Evolutionary conservation across 2,113 vertebrate genomes (phyloP).

Genomic region (Pollimyrus isidori): DNA sequence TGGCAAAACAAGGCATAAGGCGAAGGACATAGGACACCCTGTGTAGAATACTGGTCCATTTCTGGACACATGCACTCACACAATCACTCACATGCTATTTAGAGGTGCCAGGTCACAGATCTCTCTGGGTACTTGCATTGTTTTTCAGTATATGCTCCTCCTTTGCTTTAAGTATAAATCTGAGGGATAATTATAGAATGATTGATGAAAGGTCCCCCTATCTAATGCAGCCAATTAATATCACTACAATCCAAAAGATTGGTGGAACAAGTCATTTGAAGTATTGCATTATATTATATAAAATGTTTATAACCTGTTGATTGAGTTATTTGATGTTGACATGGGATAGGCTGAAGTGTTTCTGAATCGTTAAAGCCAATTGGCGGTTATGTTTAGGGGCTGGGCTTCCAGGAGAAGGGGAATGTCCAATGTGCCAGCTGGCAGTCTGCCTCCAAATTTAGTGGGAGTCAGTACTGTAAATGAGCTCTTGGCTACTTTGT

Average conservation of each 20-base stretch:
- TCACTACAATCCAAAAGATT: not conserved
- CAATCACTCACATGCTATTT: not conserved
- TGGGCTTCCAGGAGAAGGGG: not conserved
- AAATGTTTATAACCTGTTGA: not conserved
- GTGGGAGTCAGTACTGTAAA: not conserved
- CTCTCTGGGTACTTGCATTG: not conserved
- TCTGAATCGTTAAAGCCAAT: not conserved
- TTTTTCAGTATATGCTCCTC: not conserved
- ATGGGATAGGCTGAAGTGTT: not conserved
- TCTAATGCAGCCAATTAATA: not conserved
- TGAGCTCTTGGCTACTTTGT: not conserved
- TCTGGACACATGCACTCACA: not conserved
- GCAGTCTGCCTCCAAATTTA: not conserved
- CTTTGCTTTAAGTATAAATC: not conserved
- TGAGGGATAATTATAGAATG: not conserved
- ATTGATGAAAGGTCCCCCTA: not conserved
- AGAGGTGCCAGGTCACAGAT: too few species aligned
- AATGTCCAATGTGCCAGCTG: not conserved
- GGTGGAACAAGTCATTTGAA: not conserved
- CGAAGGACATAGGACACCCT: not conserved
- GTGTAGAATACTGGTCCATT: not conserved
- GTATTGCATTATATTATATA: not conserved
- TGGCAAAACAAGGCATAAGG: not conserved
- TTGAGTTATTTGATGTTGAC: not conserved
- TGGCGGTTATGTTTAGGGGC: not conserved